Percentiles rank a stretch among this genome's conserved stretches.
These are phyloP conservation scores for Drosophila tripunctata DNA, from an alignment of 2,888 invertebrate genomes.

Conservation along the genomic window DNA sequence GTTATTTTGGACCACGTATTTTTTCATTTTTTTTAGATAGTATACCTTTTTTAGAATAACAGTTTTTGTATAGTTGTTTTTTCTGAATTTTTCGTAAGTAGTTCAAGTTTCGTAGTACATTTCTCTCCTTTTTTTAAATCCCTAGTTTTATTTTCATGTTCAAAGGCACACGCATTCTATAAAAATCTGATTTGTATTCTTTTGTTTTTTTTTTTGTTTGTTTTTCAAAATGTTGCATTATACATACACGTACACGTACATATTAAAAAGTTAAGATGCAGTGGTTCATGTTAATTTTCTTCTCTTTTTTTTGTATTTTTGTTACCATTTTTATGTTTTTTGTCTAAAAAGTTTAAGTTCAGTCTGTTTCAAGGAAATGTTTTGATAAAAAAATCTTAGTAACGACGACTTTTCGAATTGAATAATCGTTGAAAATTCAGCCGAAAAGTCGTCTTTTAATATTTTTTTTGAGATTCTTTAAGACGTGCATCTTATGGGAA, in stretches of 20 bases:
- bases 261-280: constrained; percentile 56
- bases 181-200: constrained; percentile 66
- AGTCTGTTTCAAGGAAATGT: constrained; percentile 77
- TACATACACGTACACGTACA: constrained; percentile 48
- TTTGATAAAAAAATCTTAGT: constrained; percentile 56
- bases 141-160: constrained; percentile 60
- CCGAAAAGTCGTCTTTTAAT: constrained; percentile 28
- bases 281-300: constrained; percentile 44
- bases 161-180: constrained; percentile 73
- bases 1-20: constrained; percentile 43
- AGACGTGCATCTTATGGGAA: constrained; percentile 68
- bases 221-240: constrained; percentile 39
- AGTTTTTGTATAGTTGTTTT: constrained; percentile 21
- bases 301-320: constrained; percentile 10
- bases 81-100: constrained; percentile 34
- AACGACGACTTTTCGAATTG: constrained; percentile 19
- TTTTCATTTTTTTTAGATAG: constrained; percentile 14
- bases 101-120: constrained; percentile 45
- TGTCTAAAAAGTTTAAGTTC: constrained; percentile 65
- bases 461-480: constrained; percentile 81
- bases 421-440: too few species aligned
- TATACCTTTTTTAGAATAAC: constrained; percentile 42
- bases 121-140: constrained; percentile 53
- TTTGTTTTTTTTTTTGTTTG: constrained; percentile 20
- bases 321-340: constrained; percentile 27